Percentiles rank a stretch among this genome's conserved stretches.
These are phyloP conservation scores for Apis cerana DNA, from an alignment of 1,140 invertebrate genomes.

Conservation along the genomic window DNA sequence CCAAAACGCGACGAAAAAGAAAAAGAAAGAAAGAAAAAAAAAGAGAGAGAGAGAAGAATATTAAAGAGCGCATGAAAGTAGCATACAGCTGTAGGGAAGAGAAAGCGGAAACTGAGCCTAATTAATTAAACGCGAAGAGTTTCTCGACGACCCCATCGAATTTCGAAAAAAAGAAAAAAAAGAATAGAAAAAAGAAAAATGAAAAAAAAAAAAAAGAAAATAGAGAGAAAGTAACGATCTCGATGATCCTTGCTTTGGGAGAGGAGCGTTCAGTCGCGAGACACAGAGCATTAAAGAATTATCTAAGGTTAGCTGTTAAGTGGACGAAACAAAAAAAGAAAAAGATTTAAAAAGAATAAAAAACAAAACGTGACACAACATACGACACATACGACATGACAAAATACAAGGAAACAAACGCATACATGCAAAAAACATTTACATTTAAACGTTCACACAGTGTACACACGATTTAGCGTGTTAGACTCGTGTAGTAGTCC, in stretches of 20 bases:
- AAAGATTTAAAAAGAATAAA: background rate
- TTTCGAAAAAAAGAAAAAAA: background rate
- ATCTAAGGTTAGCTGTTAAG: slow-evolving; percentile 56
- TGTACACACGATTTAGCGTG: slow-evolving; percentile 55
- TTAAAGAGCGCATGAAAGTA: background rate
- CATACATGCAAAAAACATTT: background rate
- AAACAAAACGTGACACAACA: slow-evolving; percentile 21
- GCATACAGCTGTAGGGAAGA: background rate
- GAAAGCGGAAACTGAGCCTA: slow-evolving; percentile 1
- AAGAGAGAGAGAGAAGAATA: background rate
- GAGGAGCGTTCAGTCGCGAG: slow-evolving; percentile 8
- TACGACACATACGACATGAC: background rate
- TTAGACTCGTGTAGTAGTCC: slow-evolving; percentile 70
- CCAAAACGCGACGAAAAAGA: background rate
- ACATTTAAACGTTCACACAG: background rate
- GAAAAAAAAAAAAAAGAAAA: background rate
- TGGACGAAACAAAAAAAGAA: slow-evolving; percentile 14
- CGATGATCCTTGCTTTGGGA: background rate
- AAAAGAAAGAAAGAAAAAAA: background rate
- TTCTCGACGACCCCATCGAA: slow-evolving; percentile 11
- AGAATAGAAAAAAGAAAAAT: background rate
- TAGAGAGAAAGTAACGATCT: background rate
- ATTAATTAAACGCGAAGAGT: slow-evolving; percentile 1
- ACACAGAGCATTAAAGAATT: slow-evolving; percentile 25
- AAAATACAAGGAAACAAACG: slow-evolving; percentile 6